Conservation (phyloP, 2,888 invertebrate genomes). For the Lycocerus yunnanus region DNA sequence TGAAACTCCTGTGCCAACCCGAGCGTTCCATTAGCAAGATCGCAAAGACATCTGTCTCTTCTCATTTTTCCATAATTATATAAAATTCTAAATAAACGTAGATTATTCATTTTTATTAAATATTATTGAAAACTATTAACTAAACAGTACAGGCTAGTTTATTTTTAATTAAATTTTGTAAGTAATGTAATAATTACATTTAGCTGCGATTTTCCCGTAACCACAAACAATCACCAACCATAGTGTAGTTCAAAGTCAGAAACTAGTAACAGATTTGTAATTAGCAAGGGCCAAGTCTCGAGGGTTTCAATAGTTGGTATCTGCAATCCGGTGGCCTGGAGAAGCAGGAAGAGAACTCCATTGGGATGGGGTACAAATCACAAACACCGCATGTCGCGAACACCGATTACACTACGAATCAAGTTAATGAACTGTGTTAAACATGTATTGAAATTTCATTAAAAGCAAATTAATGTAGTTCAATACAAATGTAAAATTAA, state of each 20-base stretch:
- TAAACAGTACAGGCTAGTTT: neutral
- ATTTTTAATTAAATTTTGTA: neutral
- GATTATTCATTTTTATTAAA: neutral
- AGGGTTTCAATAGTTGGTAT: conserved; percentile 28
- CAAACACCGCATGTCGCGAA: conserved; percentile 34
- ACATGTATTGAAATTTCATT: conserved; percentile 32
- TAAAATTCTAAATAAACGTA: too few relatives aligned
- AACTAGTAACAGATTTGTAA: conserved; percentile 39
- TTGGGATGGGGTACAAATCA: conserved; percentile 33
- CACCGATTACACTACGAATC: conserved; percentile 29
- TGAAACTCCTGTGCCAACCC: too few relatives aligned
- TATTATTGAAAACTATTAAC: neutral
- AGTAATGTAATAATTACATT: neutral
- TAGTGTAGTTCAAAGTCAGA: conserved; percentile 17
- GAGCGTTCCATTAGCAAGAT: too few relatives aligned
- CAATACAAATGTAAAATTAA: neutral
- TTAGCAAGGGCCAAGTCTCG: conserved; percentile 36
- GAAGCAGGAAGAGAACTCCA: conserved; percentile 24
- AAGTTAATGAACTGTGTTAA: conserved; percentile 30
- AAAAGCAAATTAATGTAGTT: conserved; percentile 15
- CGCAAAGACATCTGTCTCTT: too few relatives aligned
- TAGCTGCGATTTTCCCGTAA: conserved; percentile 6
- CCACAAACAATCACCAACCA: conserved; percentile 17
- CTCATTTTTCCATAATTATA: too few relatives aligned
- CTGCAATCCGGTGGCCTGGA: conserved; percentile 31